Conservation (phyloP, 2,113 vertebrate genomes). For the Microcebus murinus region DNA sequence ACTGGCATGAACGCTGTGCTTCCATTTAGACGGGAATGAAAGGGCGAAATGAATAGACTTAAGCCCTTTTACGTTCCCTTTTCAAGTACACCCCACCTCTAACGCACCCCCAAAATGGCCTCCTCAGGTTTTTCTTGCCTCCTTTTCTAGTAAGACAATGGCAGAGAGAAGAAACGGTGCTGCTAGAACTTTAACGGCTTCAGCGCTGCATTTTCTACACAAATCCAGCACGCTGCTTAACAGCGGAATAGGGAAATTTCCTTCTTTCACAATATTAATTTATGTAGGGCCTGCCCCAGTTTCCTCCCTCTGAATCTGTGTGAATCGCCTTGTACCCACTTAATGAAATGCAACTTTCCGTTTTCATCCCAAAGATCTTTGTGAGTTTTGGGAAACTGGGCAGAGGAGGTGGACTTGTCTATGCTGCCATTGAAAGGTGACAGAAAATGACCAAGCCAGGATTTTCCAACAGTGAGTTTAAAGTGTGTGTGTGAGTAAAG, state of each 20-base stretch:
- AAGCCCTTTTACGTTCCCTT: conserved; percentile 65
- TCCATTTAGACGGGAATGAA: conserved; percentile 72
- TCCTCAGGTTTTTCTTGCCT: conserved; percentile 61
- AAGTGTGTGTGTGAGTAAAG: background rate
- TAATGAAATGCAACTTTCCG: conserved; percentile 42
- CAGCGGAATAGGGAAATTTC: conserved; percentile 4
- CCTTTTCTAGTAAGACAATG: conserved; percentile 51
- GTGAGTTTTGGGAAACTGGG: background rate
- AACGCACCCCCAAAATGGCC: conserved; percentile 55
- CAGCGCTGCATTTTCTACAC: conserved; percentile 23
- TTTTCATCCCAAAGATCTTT: conserved; percentile 10
- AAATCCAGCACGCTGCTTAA: conserved; percentile 42
- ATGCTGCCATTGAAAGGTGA: background rate
- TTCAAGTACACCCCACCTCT: conserved; percentile 63
- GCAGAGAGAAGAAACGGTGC: conserved; percentile 16
- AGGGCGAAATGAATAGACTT: conserved; percentile 70
- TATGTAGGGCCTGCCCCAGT: conserved; percentile 31
- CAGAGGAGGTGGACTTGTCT: background rate
- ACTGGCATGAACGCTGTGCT: conserved; percentile 19
- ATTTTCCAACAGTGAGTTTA: background rate
- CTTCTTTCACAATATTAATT: conserved; percentile 59
- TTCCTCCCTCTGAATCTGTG: conserved; percentile 42
- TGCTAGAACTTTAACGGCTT: conserved; percentile 31
- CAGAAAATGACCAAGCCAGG: background rate
- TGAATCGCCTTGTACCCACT: conserved; percentile 5